phyloP scores from a whole-genome alignment of 1,140 invertebrate genomes.

The Drosophila repleta region DNA sequence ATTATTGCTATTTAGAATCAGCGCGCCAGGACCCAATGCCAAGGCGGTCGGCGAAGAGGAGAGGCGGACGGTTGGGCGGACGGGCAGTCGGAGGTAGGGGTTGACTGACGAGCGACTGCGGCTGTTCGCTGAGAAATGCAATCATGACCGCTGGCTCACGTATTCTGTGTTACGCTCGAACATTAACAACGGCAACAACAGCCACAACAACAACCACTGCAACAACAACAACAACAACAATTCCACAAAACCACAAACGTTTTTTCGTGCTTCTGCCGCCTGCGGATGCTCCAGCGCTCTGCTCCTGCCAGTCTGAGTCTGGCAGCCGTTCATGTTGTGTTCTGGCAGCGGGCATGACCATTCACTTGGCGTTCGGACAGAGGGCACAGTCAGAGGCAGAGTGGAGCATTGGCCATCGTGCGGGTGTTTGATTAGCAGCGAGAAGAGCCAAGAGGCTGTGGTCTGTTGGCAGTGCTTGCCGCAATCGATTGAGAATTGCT shows the following conservation, averaged over 20 bases:
- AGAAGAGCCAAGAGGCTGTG: slow-evolving; percentile 26
- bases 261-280: slow-evolving; percentile 68
- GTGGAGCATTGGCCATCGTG: slow-evolving; percentile 58
- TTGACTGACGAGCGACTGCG: slow-evolving; percentile 43
- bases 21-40: slow-evolving; percentile 40
- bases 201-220: slow-evolving; percentile 30
- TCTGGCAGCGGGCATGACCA: slow-evolving; percentile 62
- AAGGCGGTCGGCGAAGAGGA: slow-evolving; percentile 1
- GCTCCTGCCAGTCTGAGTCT: slow-evolving; percentile 21
- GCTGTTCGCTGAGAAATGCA: slow-evolving; percentile 64
- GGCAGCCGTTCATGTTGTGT: slow-evolving; percentile 54
- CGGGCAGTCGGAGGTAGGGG: background rate
- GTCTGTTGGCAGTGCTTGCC: background rate
- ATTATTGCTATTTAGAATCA: slow-evolving; percentile 82
- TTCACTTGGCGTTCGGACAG: slow-evolving; percentile 39
- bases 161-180: slow-evolving; percentile 80
- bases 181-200: slow-evolving; percentile 75
- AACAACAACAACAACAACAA: slow-evolving; percentile 44
- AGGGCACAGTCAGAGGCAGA: slow-evolving; percentile 13
- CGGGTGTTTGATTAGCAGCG: slow-evolving; percentile 73
- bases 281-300: slow-evolving; percentile 27
- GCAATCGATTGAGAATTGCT: slow-evolving; percentile 28
- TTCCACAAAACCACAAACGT: slow-evolving; percentile 68
- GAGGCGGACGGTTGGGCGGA: background rate
- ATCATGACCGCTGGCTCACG: slow-evolving; percentile 79